Conservation (phyloP, 2,113 vertebrate species). For the Megaleporinus macrocephalus region DNA sequence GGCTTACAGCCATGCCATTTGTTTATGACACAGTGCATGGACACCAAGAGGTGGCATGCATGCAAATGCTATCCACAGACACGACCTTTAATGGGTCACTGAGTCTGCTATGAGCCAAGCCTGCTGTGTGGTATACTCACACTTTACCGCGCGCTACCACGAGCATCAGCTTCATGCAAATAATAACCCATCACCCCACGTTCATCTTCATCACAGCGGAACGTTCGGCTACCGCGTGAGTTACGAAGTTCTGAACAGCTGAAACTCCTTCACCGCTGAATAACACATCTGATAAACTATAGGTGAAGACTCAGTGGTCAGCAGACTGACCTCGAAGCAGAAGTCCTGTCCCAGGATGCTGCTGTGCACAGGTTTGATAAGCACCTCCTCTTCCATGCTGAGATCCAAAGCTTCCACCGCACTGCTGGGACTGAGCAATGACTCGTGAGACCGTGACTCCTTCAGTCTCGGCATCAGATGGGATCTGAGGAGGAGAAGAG, state of each 20-base stretch:
- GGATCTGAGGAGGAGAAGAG: slow-evolving; percentile 75
- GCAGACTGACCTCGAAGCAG: slow-evolving; percentile 90
- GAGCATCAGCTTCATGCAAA: slow-evolving; percentile 5
- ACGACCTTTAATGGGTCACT: background rate
- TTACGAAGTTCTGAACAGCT: background rate
- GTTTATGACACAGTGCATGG: slow-evolving; percentile 21
- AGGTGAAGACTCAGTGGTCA: background rate
- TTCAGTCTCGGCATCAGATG: slow-evolving; percentile 88
- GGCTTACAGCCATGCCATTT: background rate
- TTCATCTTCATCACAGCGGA: background rate
- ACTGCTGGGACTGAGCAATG: slow-evolving; percentile 86
- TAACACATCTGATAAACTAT: background rate
- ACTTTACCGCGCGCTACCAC: background rate
- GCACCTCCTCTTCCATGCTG: slow-evolving; percentile 87
- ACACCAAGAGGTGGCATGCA: background rate
- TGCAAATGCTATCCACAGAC: background rate
- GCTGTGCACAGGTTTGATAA: slow-evolving; percentile 93
- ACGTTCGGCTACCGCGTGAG: background rate
- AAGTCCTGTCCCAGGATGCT: slow-evolving; percentile 96
- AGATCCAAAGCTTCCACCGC: slow-evolving; percentile 88
- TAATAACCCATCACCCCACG: background rate
- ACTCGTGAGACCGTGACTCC: slow-evolving; percentile 91
- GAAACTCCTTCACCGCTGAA: background rate
- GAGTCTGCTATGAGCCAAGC: background rate
- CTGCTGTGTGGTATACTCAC: background rate